phyloP scores from a whole-genome alignment of 2,888 invertebrate genomes.

The Hirtodrosophila duncani region DNA sequence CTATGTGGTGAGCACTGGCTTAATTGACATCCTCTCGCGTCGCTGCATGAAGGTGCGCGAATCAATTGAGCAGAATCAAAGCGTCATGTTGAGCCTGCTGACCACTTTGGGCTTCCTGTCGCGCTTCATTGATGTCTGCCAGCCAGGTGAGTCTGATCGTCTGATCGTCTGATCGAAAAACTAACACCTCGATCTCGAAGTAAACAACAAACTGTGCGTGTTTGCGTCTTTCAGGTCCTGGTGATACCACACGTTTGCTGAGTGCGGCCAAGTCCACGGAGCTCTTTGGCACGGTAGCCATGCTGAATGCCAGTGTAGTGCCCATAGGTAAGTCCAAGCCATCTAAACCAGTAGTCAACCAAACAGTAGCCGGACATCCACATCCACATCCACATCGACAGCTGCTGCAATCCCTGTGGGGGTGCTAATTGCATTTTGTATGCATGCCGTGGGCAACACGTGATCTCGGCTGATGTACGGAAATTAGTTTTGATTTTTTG shows the following conservation, averaged over 20 bases:
- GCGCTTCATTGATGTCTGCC: slow-evolving; percentile 78
- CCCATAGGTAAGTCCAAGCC: slow-evolving; percentile 74
- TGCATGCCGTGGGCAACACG: slow-evolving; percentile 35
- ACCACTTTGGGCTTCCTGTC: slow-evolving; percentile 78
- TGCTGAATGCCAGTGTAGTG: slow-evolving; percentile 76
- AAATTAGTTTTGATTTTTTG: slow-evolving; percentile 67
- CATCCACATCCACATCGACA: no score
- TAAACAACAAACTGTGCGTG: slow-evolving; percentile 14
- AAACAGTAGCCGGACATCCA: slow-evolving; percentile 51
- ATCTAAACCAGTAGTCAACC: neutral
- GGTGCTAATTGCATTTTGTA: slow-evolving; percentile 68
- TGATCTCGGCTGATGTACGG: slow-evolving; percentile 59
- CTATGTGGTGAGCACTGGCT: slow-evolving; percentile 87
- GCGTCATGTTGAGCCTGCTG: slow-evolving; percentile 77
- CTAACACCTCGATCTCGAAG: slow-evolving; percentile 41
- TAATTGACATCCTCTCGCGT: slow-evolving; percentile 87
- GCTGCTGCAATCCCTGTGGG: no score
- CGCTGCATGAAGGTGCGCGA: slow-evolving; percentile 85
- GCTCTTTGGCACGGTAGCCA: slow-evolving; percentile 77
- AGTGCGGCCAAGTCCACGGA: slow-evolving; percentile 77
- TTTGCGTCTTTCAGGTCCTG: slow-evolving; percentile 65
- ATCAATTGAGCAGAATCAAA: slow-evolving; percentile 79
- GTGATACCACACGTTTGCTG: slow-evolving; percentile 77
- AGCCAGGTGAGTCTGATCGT: slow-evolving; percentile 71
- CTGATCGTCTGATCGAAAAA: neutral